A percentile compares a stretch with the other conserved stretches of the same genome.
Conservation (phyloP, 2,888 invertebrate genomes). For the Hoplodrina blanda region DNA sequence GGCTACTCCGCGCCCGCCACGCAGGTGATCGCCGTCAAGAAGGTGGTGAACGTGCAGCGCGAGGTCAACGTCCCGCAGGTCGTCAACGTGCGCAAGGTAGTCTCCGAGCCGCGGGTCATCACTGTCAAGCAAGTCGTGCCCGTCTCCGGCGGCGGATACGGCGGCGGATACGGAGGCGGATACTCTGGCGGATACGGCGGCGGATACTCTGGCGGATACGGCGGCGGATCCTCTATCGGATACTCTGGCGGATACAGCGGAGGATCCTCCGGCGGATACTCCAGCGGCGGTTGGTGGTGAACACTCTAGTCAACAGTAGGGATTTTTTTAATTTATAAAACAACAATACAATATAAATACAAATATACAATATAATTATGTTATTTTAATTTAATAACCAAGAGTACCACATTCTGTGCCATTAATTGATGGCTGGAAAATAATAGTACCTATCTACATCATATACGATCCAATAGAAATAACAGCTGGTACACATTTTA, state of each 20-base stretch:
- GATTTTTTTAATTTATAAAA: conserved; percentile 38
- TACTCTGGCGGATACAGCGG: conserved; percentile 16
- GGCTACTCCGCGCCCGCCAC: conserved; percentile 61
- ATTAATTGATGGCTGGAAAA: background rate
- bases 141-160: conserved; percentile 51
- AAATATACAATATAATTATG: background rate
- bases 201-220: conserved; percentile 39
- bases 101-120: conserved; percentile 77
- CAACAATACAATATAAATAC: background rate
- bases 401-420: too few relatives aligned
- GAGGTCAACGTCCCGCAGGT: conserved; percentile 72
- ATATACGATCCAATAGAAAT: too few relatives aligned
- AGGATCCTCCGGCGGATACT: conserved; percentile 23
- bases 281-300: conserved; percentile 61
- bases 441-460: too few relatives aligned
- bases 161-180: conserved; percentile 40
- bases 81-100: conserved; percentile 72
- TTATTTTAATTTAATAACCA: background rate
- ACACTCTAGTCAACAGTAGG: conserved; percentile 37
- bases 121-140: conserved; percentile 73
- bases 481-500: too few relatives aligned
- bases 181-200: conserved; percentile 42
- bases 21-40: conserved; percentile 70
- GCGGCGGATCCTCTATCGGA: conserved; percentile 40
- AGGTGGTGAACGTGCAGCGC: conserved; percentile 72